Evolutionary conservation across 2,888 invertebrate species (phyloP).

Genomic region (Dendrolimus pini): DNA sequence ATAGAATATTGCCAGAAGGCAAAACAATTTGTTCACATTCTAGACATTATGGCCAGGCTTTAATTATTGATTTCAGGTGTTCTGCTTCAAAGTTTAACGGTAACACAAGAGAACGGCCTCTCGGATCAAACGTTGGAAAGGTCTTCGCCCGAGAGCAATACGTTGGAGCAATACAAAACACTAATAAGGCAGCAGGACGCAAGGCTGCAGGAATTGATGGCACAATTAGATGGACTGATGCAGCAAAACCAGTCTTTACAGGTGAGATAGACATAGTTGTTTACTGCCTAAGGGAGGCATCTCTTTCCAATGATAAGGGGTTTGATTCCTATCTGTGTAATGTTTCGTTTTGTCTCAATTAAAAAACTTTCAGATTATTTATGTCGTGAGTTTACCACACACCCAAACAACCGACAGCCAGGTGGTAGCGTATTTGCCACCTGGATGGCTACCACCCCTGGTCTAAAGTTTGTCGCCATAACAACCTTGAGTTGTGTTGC

Average conservation of each 20-base stretch:
- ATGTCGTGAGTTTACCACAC: not conserved
- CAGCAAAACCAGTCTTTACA: conserved; percentile 49
- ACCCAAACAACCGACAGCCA: not conserved
- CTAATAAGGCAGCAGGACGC: conserved; percentile 92
- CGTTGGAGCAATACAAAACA: conserved; percentile 88
- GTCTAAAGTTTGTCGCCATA: too few relatives aligned
- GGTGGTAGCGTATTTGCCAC: too few relatives aligned
- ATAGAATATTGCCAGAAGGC: too few relatives aligned
- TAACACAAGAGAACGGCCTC: conserved; percentile 29
- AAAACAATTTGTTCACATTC: too few relatives aligned
- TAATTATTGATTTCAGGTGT: conserved; percentile 30
- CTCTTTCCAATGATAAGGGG: too few relatives aligned
- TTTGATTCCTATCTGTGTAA: too few relatives aligned
- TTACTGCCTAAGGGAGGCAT: too few relatives aligned
- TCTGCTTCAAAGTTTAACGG: conserved; percentile 38
- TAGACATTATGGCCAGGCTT: too few relatives aligned
- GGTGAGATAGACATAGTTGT: conserved; percentile 29
- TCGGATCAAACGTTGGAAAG: conserved; percentile 17
- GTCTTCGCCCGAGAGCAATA: conserved; percentile 49
- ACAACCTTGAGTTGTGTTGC: too few relatives aligned
- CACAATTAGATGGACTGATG: conserved; percentile 61
- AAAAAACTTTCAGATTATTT: too few relatives aligned
- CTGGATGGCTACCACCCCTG: too few relatives aligned
- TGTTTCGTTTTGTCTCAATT: too few relatives aligned
- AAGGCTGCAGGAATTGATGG: conserved; percentile 75